Conservation (phyloP, 2,888 invertebrate genomes). For the Odontomyia ornata region DNA sequence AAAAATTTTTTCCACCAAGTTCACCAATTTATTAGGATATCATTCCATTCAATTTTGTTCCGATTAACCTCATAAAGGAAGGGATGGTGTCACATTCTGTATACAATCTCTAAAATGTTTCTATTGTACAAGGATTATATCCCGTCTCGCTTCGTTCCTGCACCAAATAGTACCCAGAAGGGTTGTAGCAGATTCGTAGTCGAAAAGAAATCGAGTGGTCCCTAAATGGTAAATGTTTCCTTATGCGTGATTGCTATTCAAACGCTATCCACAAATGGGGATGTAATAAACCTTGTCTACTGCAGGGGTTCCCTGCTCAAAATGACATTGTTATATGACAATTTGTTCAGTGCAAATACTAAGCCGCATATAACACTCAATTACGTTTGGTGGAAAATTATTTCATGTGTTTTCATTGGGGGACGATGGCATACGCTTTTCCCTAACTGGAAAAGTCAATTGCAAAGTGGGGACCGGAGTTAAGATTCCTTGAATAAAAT, state of each 20-base stretch:
- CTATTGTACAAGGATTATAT: constrained; percentile 46
- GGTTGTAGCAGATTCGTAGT: neutral
- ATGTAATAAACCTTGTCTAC: constrained; percentile 13
- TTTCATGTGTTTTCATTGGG: constrained; percentile 16
- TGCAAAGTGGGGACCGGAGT: no score
- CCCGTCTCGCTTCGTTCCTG: constrained; percentile 22
- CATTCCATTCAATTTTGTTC: constrained; percentile 46
- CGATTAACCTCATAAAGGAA: constrained; percentile 46
- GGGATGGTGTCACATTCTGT: constrained; percentile 44
- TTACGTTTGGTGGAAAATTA: constrained; percentile 11
- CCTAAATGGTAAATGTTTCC: constrained; percentile 32
- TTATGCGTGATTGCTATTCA: constrained; percentile 17
- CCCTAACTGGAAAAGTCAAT: no score
- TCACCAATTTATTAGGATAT: neutral
- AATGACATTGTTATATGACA: neutral
- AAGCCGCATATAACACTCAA: constrained; percentile 37
- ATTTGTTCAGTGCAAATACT: constrained; percentile 9
- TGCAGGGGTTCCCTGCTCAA: neutral
- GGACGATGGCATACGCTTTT: neutral
- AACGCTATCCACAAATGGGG: constrained; percentile 27
- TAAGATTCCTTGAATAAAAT: no score
- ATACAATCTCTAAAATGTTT: constrained; percentile 36
- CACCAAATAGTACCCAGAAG: neutral
- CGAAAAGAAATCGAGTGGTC: constrained; percentile 3
- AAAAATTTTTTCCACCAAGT: neutral